A percentile compares a stretch with the other conserved stretches of the same genome.
Conservation (phyloP, 2,113 vertebrate species). For the Podiceps cristatus region DNA sequence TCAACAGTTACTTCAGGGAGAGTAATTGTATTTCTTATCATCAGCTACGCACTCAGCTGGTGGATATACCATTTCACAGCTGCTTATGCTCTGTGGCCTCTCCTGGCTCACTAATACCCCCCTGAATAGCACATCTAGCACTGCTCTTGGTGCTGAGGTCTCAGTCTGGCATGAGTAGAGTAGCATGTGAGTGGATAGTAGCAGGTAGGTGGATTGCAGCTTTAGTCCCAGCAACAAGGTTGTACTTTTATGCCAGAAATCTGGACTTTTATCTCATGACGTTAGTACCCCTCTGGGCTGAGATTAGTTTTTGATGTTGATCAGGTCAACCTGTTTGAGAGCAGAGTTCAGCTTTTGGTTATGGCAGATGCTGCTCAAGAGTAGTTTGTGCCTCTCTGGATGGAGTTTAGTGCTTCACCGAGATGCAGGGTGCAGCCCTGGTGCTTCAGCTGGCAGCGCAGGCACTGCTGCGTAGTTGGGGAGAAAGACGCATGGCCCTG, state of each 20-base stretch:
- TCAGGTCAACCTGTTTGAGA: background rate
- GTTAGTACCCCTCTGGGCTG: background rate
- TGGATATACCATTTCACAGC: background rate
- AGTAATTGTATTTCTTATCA: background rate
- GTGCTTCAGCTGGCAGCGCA: background rate
- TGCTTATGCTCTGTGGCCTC: background rate
- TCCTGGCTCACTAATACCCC: background rate
- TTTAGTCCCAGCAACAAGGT: background rate
- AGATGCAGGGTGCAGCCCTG: background rate
- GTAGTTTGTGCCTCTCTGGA: background rate
- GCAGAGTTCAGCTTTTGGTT: background rate
- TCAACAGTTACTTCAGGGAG: background rate
- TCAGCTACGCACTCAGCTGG: background rate
- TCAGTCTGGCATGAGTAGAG: background rate
- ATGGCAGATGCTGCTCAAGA: background rate
- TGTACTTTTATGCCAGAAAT: background rate
- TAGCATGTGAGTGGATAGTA: background rate
- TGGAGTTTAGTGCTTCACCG: background rate
- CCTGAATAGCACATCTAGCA: background rate
- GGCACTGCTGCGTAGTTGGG: rapidly evolving
- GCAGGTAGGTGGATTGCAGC: background rate
- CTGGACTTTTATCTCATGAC: background rate
- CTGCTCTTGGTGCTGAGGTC: background rate
- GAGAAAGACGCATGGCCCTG: background rate
- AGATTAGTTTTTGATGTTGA: background rate